These are phyloP conservation scores for Cetonia aurata DNA, from an alignment of 2,888 invertebrate genomes.

Conservation along the genomic window DNA sequence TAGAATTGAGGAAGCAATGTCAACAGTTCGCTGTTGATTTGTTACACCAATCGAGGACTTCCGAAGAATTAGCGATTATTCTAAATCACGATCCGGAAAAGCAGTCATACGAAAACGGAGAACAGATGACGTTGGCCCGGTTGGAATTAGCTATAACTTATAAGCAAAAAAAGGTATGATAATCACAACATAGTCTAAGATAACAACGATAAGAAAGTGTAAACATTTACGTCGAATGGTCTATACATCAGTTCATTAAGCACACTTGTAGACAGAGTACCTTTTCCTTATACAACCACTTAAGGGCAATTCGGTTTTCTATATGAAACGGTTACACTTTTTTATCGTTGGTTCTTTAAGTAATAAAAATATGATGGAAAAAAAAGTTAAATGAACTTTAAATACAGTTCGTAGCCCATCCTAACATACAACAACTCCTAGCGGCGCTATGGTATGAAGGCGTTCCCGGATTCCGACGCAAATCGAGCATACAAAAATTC, in stretches of 20 bases:
- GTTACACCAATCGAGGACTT: slow-evolving; percentile 90
- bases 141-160: slow-evolving; percentile 92
- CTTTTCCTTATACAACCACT: too few species aligned
- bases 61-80: slow-evolving; percentile 92
- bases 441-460: slow-evolving; percentile 97
- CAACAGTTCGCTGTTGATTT: slow-evolving; percentile 94
- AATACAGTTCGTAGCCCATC: slow-evolving; percentile 90
- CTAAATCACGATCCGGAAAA: slow-evolving; percentile 90
- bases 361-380: too few species aligned
- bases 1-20: slow-evolving; percentile 85
- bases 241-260: too few species aligned
- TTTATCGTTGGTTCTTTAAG: too few species aligned
- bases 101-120: slow-evolving; percentile 80
- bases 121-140: slow-evolving; percentile 86
- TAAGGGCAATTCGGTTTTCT: too few species aligned
- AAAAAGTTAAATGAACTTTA: neutral
- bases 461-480: slow-evolving; percentile 91
- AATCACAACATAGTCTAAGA: neutral
- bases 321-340: too few species aligned
- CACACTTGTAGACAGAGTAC: too few species aligned
- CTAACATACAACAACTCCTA: slow-evolving; percentile 92
- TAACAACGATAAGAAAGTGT: too few species aligned
- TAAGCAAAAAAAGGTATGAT: slow-evolving; percentile 90
- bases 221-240: too few species aligned
- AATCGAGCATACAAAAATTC: slow-evolving; percentile 77